Evolutionary conservation across 2,113 vertebrate genomes (phyloP), one percentile per base, ranked within the genome.

Genomic region (Mastomys coucha): DNA sequence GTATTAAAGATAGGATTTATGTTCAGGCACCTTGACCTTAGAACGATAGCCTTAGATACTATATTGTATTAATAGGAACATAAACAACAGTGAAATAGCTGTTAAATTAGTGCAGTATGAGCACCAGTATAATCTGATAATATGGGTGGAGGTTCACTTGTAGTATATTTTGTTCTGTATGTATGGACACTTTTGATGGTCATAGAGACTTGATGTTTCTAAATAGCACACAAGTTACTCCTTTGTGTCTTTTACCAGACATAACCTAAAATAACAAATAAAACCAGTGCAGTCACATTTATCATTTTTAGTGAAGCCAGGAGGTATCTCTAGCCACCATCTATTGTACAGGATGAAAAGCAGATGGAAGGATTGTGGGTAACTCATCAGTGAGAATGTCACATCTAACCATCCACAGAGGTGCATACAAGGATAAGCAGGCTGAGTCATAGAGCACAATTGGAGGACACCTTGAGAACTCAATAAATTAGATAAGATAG

Each of bases 361-460:
- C 75, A 91, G 73, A 77, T 84, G 63, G 76, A 91, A 42, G 31
- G 42, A 85, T 45, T 94, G 19, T 86, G 4, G 67, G 14, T 89
- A 86, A 53, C 65, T 91, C 76, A 91, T 28, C 81, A 85, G 7
- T 14, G 60, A 93, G 88, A 91, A 91, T 82, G 88, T 92, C 39
- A 96, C 31, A 80, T 84, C 36, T 94, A 75, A n/a, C 91, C 58
- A 39, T 92, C 56, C 88, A 65, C 26, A 93, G 89, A 93, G 67
- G 39, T 19, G 73, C 4, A 53, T 67, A 19, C 33, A 51, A 13
- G 78, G 53, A 77, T 58, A 78, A 70, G 33, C 22, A 87, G 88
- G 78, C 42, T 49, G 85, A 90, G 39, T 96, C 56, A 93, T 92
- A 49, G 1, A 72, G 42, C 14, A 65, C n/a, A 85, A 88, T 80